Evolutionary conservation across 2,113 vertebrate species (phyloP), one percentile per base, ranked within the genome.

Genomic region (Anolis sagrei): DNA sequence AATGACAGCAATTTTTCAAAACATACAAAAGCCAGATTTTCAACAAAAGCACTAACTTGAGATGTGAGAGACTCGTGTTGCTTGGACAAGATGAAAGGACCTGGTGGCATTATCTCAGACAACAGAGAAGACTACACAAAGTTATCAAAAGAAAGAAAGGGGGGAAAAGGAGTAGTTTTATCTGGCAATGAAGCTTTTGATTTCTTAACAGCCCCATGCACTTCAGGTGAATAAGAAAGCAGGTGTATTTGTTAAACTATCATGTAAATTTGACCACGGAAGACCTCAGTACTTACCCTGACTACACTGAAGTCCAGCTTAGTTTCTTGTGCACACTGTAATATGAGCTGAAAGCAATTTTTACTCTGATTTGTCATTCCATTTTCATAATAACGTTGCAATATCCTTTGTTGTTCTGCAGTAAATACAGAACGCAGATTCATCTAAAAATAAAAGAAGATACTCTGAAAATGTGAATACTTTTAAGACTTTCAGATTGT

Each of bases 351-450:
- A 97, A 99, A 99, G 96, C 98, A 99, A 95, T 98, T 97, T 96
- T 99, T 99, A 97, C 98, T 99, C 95, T 99, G 98, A 97, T 99
- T 99, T 97, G 98, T 99, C 98, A 99, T 99, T 94, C 98, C 98
- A 96, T 97, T 99, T 81, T 99, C 98, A 95, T 99, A 99, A 96
- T 99, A 99, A 90, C 98, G 98, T 92, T 99, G 98, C 88, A 99
- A 97, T 96, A 98, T 98, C 93, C 97, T 97, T 96, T 99, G 98
- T 96, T 99, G 99, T 78, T 99, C 99, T 94, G 96, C 96, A 88
- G 98, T 99, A 95, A 99, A 99, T 92, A 99, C 98, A 93, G 99
- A 99, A 90, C 99, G 98, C 93, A 99, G 97, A 96, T 99, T 99
- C 99, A 99, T 99, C 99, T 99, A 97, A 90, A 95, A 96, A 95